Evolutionary conservation across 2,888 invertebrate genomes (phyloP).

Genomic region (Stenolophus ochropezus): DNA sequence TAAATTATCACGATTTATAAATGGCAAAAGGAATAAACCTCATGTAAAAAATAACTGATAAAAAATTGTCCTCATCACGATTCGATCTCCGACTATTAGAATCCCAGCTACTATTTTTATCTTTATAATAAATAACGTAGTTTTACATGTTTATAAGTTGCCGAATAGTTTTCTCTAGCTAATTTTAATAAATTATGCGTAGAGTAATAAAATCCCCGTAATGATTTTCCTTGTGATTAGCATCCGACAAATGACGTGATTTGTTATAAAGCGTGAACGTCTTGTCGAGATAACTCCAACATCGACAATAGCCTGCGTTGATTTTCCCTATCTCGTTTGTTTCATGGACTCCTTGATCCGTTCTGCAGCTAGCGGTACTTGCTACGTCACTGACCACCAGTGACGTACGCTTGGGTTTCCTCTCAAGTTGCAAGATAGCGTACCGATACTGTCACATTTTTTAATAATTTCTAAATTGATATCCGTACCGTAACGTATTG

Average conservation of each 20-base stretch:
- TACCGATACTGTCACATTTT: neutral
- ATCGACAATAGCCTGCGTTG: conserved; percentile 6
- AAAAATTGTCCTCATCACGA: too few species aligned
- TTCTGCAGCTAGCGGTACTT: conserved; percentile 11
- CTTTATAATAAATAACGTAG: too few species aligned
- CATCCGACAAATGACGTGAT: neutral
- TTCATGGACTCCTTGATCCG: conserved; percentile 29
- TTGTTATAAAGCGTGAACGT: neutral
- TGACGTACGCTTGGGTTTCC: neutral
- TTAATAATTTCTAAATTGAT: conserved; percentile 26
- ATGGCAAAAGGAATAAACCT: too few species aligned
- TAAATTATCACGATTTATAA: too few species aligned
- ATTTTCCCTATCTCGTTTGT: conserved; percentile 24
- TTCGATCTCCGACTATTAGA: too few species aligned
- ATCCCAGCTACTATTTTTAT: too few species aligned
- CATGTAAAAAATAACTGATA: too few species aligned
- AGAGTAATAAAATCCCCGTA: neutral
- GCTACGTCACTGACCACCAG: conserved; percentile 26
- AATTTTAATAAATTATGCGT: neutral
- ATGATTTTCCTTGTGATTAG: neutral
- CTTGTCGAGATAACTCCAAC: neutral
- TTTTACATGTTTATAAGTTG: too few species aligned
- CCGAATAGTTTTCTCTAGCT: too few species aligned
- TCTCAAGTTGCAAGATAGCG: neutral
- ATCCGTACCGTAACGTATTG: conserved; percentile 9